Evolutionary conservation across 2,888 invertebrate genomes (phyloP).

Genomic region (Scaeva pyrastri): DNA sequence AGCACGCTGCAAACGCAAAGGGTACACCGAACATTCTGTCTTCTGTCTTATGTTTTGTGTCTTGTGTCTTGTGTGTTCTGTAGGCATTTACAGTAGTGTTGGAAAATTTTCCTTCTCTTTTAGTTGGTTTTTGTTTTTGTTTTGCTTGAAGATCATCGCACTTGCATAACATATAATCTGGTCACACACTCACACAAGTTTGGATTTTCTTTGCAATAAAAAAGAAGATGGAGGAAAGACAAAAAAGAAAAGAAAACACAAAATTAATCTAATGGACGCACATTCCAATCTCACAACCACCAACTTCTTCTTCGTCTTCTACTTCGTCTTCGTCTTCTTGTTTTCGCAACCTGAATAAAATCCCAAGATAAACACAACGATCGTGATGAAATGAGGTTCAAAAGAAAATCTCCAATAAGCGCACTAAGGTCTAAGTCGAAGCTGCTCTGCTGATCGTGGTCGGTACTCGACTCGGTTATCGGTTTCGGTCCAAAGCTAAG

Average conservation of each 20-base stretch:
- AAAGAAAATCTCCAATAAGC: constrained; percentile 69
- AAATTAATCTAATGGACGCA: constrained; percentile 68
- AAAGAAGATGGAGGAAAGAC: constrained; percentile 17
- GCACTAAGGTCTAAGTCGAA: constrained; percentile 71
- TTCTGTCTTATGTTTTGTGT: no score
- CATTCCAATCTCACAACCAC: constrained; percentile 72
- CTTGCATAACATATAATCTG: constrained; percentile 66
- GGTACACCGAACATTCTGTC: constrained; percentile 40
- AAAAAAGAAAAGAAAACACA: constrained; percentile 33
- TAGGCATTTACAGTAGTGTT: constrained; percentile 57
- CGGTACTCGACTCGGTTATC: no score
- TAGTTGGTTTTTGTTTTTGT: constrained; percentile 4
- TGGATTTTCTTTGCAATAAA: constrained; percentile 42
- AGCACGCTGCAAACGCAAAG: constrained; percentile 34
- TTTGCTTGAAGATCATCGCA: constrained; percentile 59
- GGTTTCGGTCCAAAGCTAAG: constrained; percentile 5
- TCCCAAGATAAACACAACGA: constrained; percentile 49
- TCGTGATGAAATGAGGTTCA: constrained; percentile 56
- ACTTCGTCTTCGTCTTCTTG: constrained; percentile 1
- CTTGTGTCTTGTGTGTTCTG: no score
- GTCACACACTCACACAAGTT: constrained; percentile 10
- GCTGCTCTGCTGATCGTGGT: constrained; percentile 33
- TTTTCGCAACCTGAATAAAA: constrained; percentile 70
- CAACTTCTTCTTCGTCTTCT: not conserved
- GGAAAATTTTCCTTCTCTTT: constrained; percentile 57